Evolutionary conservation across 2,888 invertebrate genomes (phyloP), one percentile per base, ranked within the genome.

Genomic region (Trissolcus brochymenae): DNA sequence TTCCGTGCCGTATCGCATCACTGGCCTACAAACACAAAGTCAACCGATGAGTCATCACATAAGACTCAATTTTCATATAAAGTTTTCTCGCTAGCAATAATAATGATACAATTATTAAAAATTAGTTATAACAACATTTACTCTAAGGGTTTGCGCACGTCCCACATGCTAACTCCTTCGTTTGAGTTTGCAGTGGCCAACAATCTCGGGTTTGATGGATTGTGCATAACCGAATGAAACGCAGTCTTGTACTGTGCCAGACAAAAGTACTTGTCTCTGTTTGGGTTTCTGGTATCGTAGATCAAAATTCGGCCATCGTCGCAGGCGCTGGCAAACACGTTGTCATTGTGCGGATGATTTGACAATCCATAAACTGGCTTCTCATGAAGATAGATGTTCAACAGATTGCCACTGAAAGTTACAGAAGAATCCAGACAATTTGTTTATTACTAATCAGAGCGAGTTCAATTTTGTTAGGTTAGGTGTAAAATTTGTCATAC

Each of bases 161-260:
- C 98, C 96, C 97, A 98, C 50, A 98, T 91, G 4, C 94, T 94
- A 51, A 96, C 94, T 0, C 98, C 98, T 84, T 96, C 95, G 81
- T 95, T 94, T 1, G 96, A 94, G 90, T 98, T 98, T 0, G 97
- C 97, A 6, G 97, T 96, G 13, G 95, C 95, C 73, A 98, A 88
- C 81, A 95, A 92, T 82, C 94, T 91, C 0, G 95, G 92, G 85
- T 97, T 96, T 21, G 92, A 90, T 0, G 98, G 98, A 90, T 98
- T 97, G 89, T 95, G 97, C 93, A 95, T 95, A 43, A 97, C 97
- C n/a, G 96, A 95, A 90, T 98, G 97, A 90, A 96, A 98, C n/a
- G 97, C 93, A 62, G 93, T 92, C 82, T 92, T 92, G 83, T 92
- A 92, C 86, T 94, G 94, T 85, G 94, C 92, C 84, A 95, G 89